Conservation (phyloP, 2,113 vertebrate species). For the Eidolon helvum region DNA sequence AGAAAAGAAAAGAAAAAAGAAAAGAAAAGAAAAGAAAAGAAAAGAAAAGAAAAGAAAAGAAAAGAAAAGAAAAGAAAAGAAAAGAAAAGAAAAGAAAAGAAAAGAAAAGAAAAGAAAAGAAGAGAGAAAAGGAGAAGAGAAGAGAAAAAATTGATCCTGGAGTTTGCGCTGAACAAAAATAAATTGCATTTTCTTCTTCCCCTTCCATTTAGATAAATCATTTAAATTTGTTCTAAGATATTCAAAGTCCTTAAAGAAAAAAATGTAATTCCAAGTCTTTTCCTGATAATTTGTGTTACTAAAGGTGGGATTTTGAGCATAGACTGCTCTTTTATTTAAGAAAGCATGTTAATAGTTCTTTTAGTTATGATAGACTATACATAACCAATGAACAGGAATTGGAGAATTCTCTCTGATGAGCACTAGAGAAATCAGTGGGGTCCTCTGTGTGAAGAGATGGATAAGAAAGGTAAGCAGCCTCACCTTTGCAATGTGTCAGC, state of each 20-base stretch:
- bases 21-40: too few species aligned
- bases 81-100: rapidly evolving
- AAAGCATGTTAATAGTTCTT: not conserved
- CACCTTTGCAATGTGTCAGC: not conserved
- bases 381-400: not conserved
- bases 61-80: rapidly evolving
- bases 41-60: rapidly evolving
- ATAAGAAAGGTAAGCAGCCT: not conserved
- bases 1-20: too few species aligned
- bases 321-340: not conserved
- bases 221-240: not conserved
- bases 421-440: not conserved
- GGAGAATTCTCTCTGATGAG: not conserved
- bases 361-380: not conserved
- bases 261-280: not conserved
- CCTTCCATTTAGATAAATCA: not conserved
- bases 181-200: not conserved
- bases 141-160: not conserved
- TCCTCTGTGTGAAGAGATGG: not conserved
- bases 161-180: not conserved
- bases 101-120: rapidly evolving
- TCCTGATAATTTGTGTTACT: not conserved
- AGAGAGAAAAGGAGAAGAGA: rapidly evolving
- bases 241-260: not conserved
- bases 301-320: not conserved